Base-by-base conservation (phyloP, 2,888 invertebrate genomes). In the Drosophila affinis region DNA sequence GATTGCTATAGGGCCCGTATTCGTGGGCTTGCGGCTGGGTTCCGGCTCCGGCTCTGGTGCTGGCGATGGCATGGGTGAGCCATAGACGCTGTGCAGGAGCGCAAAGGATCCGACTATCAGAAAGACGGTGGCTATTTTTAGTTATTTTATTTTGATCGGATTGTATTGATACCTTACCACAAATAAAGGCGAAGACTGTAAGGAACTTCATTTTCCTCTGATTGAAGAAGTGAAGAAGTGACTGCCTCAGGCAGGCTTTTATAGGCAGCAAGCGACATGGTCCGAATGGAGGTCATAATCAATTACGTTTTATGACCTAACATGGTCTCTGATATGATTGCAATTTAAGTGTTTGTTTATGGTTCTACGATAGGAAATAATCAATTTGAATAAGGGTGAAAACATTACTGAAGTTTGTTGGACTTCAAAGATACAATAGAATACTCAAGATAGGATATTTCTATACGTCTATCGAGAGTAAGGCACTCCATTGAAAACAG, bases 71-170 rank as follows among this genome's bases (percentile, higher is more conserved):
- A 68, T 17, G 3, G 82, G 60, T 5, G 32, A 53, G 45, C 73
- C 73, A 51, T 72, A 65, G 56, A 62, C 78, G 48, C 57, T 69
- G 69, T 76, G 76, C 39, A 87, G 46, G 62, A 84, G 47, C 12
- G 68, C 75, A 52, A 87, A 57, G 6, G 75, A 49, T 2, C 75
- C 80, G 48, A 78, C 82, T 87, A 77, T 18, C 32, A 87, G n/a
- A 63, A 79, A 61, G 4, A 73, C 46, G n/a, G 59, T 64, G 57
- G 57, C 76, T 81, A 62, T 56, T 67, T 64, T 75, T 84, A 87
- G 79, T 72, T 76, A 46, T 49, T 73, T 70, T 69, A 52, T 73
- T 70, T 69, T 52, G 17, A n/a, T 29, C 9, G 12, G 45, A 10
- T 27, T 46, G 49, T n/a, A 39, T 39, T 39, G 27, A 24, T 72